Evolutionary conservation across 64 coral and sea anemone species (phyloP), one percentile per base, ranked within the genome.

Genomic region (Montipora sp.): DNA sequence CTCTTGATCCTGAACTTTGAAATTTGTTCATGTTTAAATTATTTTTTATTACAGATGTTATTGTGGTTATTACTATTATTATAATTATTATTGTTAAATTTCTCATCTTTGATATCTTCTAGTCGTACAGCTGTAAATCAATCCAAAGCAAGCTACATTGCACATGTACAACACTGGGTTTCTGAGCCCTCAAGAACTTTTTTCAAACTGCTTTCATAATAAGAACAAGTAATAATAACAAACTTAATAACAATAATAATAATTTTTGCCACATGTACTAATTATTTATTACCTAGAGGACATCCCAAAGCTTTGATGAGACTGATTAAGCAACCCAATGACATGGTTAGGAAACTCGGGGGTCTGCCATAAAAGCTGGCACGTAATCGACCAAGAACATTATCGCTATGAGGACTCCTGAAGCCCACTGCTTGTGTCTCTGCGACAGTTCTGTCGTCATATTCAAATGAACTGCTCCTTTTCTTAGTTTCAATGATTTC

Each of bases 311-410:
- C 89, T 66, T 93, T 94, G 22, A 98, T 58, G 14, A 98, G 89
- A 11, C 84, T 51, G 23, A 94, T 75, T 47, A 89, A 80, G 78
- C 95, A 98, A 16, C 95, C 95, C 73, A 91, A 69, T 45, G 90
- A 57, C 44, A 98, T 63, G 48, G 87, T 94, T 13, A 94, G 83
- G 6, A 94, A 90, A 11, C 89, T 92, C 16, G 95, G 95, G 8
- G 95, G 83, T 24, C 84, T 77, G 67, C 95, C 95, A 94, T 98
- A 98, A 58, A 98, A 98, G 51, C 87, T 98, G 5, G 89, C 76
- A 12, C 95, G 87, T 24, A 98, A 78, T 80, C 95, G 83, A 49
- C 92, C 81, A n/a, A 98, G 85, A 48, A 98, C 81, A 20, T 89
- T 98, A 4, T 98, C 95, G 20, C 87, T 94, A 12, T 98, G 95